Conservation (phyloP, 1,140 invertebrate species). For the Subanguina moxae region DNA sequence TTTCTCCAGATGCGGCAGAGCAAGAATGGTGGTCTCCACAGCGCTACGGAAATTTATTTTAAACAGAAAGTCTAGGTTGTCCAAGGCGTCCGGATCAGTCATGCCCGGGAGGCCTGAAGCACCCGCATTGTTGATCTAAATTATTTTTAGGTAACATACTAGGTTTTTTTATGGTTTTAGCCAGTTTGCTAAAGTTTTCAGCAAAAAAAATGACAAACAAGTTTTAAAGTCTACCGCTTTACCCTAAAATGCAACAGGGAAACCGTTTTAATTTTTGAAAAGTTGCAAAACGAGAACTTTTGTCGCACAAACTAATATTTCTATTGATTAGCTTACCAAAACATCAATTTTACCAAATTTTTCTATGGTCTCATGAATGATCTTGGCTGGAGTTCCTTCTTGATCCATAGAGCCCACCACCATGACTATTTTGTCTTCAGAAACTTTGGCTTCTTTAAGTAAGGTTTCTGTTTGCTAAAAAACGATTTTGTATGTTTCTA, state of each 20-base stretch:
- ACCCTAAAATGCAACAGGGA: too few relatives aligned
- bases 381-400: conserved; percentile 14
- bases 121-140: conserved; percentile 29
- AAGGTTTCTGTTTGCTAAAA: conserved; percentile 15
- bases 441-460: conserved; percentile 10
- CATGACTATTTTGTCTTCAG: conserved; percentile 6
- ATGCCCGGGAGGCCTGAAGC: conserved; percentile 4
- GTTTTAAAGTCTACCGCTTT: too few relatives aligned
- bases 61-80: conserved; percentile 27
- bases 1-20: conserved; percentile 34
- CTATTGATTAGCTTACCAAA: conserved; percentile 10
- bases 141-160: neutral
- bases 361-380: conserved; percentile 18
- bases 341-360: conserved; percentile 27
- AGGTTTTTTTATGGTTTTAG: too few relatives aligned
- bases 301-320: conserved; percentile 3
- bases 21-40: conserved; percentile 33
- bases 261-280: too few relatives aligned
- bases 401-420: conserved; percentile 19
- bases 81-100: conserved; percentile 16
- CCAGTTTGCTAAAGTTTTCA: too few relatives aligned
- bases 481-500: neutral
- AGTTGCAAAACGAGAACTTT: too few relatives aligned
- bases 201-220: too few relatives aligned
- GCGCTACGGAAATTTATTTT: conserved; percentile 23